Percentiles rank a stretch among this genome's conserved stretches.
Conservation (phyloP, 2,113 vertebrate genomes). For the Microcebus lehilahytsara region DNA sequence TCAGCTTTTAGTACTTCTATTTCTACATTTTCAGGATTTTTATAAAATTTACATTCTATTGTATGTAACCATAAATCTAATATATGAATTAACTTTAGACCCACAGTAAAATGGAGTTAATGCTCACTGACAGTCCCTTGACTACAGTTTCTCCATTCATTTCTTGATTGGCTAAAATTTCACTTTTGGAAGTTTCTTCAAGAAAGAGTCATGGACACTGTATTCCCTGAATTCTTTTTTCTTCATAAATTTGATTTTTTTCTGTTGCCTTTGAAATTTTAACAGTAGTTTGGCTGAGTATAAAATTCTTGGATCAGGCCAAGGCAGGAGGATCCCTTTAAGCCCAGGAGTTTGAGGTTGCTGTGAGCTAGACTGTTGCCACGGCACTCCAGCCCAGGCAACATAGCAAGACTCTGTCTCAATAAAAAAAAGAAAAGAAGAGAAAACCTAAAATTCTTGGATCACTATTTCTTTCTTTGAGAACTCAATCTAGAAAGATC, state of each 20-base stretch:
- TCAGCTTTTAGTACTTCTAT: not conserved
- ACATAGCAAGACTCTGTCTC: no score
- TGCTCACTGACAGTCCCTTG: not conserved
- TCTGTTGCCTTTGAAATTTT: conserved; percentile 9
- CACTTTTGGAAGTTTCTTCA: not conserved
- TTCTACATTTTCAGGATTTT: conserved; percentile 29
- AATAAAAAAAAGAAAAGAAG: no score
- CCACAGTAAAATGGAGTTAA: not conserved
- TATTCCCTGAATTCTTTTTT: conserved; percentile 44
- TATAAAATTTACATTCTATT: conserved; percentile 6
- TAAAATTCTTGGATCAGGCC: not conserved
- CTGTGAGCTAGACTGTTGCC: no score
- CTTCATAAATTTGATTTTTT: not conserved
- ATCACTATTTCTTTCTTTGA: not conserved
- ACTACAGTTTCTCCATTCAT: not conserved
- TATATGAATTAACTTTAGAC: not conserved
- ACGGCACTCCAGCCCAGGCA: no score
- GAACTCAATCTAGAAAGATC: not conserved
- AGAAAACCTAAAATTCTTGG: not conserved
- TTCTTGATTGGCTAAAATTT: conserved; percentile 14
- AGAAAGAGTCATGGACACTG: not conserved
- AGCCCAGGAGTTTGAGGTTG: no score
- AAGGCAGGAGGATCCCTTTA: no score
- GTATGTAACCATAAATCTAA: not conserved
- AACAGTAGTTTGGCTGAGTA: not conserved